Evolutionary conservation across 2,888 invertebrate species (phyloP), one percentile per base, ranked within the genome.

Genomic region (Abrostola tripartita): DNA sequence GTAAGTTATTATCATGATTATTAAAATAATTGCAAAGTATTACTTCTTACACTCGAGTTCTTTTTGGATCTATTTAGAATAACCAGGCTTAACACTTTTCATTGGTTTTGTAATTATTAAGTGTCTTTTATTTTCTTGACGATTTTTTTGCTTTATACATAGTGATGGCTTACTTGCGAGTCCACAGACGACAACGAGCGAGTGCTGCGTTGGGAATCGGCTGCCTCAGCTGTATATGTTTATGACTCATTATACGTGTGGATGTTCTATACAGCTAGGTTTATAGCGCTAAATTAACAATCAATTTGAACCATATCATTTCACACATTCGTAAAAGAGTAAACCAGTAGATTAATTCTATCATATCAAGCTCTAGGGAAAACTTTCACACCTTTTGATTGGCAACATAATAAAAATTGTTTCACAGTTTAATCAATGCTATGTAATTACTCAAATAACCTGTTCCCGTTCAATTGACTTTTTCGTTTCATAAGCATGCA

Each of bases 201-300:
- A 71, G 59, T 62, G 66, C 60, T 54, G 55, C 71, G 65, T 59
- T 54, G 65, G 66, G 72, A 67, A 52, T 61, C 63, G 40, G 40
- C 55, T 58, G 42, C 52, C 42, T 42, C 42, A 37, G 52, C 58
- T 65, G 44, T 81, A 78, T 76, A 80, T 64, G 63, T 86, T 90
- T 89, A 88, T 79, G 80, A 76, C 79, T 81, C 82, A 82, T 86
- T 84, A 86, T 83, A 80, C 73, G 71, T 70, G 77, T 76, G 74
- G 73, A 81, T 79, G 79, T 81, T 85, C 75, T 76, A 82, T 81
- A 82, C 76, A 79, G 76, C 74, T 80, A 73, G 81, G 72, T 86
- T 88, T 84, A 85, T 82, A 72, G 76, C 81, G 77, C 81, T 83
- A 83, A 88, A 88, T 86, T 86, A 88, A 87, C 89, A 88, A 88